A percentile compares a stretch with the other conserved stretches of the same genome.
Evolutionary conservation across 2,113 vertebrate species (phyloP).

Genomic region (Neolamprologus brichardi): DNA sequence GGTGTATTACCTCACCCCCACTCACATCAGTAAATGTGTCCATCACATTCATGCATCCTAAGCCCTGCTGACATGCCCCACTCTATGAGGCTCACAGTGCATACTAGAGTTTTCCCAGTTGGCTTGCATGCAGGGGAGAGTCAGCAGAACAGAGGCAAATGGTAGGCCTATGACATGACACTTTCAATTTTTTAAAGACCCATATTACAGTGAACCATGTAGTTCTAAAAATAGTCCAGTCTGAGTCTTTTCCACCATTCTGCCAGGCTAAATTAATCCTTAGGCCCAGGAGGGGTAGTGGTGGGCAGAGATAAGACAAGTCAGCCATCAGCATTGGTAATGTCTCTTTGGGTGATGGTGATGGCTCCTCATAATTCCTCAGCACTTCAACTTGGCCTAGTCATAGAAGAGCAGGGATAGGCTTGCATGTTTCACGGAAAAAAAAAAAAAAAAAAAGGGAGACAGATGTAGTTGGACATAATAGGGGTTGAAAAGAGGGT

Average conservation of each 20-base stretch:
- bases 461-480: constrained; percentile 50
- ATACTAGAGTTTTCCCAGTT: constrained; percentile 10
- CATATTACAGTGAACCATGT: constrained; percentile 17
- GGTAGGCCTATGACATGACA: constrained; percentile 35
- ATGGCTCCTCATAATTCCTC: constrained; percentile 25
- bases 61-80: constrained; percentile 35
- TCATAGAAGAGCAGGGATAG: constrained; percentile 17
- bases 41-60: constrained; percentile 44
- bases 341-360: constrained; percentile 35
- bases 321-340: constrained; percentile 28
- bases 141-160: constrained; percentile 20
- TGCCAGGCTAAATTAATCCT: constrained; percentile 48
- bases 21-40: constrained; percentile 56
- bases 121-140: neutral
- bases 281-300: constrained; percentile 9
- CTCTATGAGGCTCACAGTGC: constrained; percentile 17
- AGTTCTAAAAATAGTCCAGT: constrained; percentile 51
- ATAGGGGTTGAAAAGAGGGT: constrained; percentile 13
- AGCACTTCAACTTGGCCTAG: constrained; percentile 22
- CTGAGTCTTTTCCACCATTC: constrained; percentile 30
- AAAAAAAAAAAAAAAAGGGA: neutral
- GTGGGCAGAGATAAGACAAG: constrained; percentile 43
- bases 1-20: constrained; percentile 55
- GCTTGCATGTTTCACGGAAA: neutral
- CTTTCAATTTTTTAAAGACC: constrained; percentile 45